Percentiles rank a stretch among this genome's conserved stretches.
Conservation (phyloP, 1,140 invertebrate genomes). For the Aplysia californica region DNA sequence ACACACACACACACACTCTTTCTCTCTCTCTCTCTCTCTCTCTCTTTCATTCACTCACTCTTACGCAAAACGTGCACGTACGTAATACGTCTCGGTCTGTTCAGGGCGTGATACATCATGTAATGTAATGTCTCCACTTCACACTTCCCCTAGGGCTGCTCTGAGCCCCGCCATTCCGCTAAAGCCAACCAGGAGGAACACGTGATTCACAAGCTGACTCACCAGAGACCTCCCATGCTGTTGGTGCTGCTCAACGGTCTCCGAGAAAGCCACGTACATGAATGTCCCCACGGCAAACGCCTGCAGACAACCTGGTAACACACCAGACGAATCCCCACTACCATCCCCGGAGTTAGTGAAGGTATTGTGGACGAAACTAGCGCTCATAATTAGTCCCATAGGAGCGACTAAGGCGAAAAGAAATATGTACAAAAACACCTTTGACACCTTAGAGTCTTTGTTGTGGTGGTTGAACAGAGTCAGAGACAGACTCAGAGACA, state of each 20-base stretch:
- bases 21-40: too few relatives aligned
- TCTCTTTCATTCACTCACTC: too few relatives aligned
- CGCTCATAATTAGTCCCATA: not conserved
- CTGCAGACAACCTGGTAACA: slow-evolving; percentile 7
- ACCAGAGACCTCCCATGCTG: not conserved
- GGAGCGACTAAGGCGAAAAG: slow-evolving; percentile 7
- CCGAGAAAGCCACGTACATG: slow-evolving; percentile 6
- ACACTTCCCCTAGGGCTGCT: not conserved
- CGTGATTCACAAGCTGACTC: not conserved
- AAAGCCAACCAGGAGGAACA: slow-evolving; percentile 1
- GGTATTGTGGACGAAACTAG: not conserved
- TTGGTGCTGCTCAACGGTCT: not conserved
- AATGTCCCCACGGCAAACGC: slow-evolving; percentile 14
- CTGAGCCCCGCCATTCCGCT: slow-evolving; percentile 1
- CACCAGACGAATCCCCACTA: not conserved
- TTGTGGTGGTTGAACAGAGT: not conserved
- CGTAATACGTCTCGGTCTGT: too few relatives aligned
- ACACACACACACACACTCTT: too few relatives aligned
- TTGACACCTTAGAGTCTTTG: not conserved
- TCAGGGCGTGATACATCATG: too few relatives aligned
- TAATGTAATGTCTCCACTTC: too few relatives aligned
- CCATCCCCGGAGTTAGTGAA: not conserved
- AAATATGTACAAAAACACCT: not conserved
- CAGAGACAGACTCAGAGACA: slow-evolving; percentile 7
- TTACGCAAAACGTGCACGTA: too few relatives aligned